These are phyloP conservation scores for Pardosa pseudoannulata DNA, from an alignment of 2,888 invertebrate genomes.

Conservation along the genomic window DNA sequence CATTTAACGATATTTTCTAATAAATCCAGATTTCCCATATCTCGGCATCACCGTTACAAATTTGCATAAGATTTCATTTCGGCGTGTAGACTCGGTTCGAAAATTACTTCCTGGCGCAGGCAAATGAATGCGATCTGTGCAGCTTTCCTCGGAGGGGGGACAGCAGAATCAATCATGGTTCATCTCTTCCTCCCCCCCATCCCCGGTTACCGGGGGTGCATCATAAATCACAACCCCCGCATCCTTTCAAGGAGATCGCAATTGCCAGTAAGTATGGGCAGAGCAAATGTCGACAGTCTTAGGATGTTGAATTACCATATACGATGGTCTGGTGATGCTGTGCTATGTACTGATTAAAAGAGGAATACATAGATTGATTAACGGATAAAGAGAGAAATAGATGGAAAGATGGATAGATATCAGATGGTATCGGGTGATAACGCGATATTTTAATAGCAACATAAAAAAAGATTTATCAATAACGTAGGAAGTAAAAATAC, in stretches of 20 bases:
- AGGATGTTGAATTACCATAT: neutral
- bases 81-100: neutral
- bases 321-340: neutral
- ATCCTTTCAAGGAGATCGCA: constrained; percentile 7
- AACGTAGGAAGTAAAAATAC: no score
- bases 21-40: constrained; percentile 14
- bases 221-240: constrained; percentile 19
- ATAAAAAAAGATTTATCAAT: no score
- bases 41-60: constrained; percentile 13
- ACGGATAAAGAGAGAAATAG: no score
- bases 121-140: constrained; percentile 19
- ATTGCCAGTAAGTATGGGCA: neutral
- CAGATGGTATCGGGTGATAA: no score
- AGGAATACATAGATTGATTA: neutral
- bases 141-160: constrained; percentile 4
- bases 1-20: constrained; percentile 14
- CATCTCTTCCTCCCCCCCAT: constrained; percentile 3
- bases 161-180: constrained; percentile 10
- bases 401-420: no score
- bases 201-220: constrained; percentile 7
- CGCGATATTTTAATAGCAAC: no score
- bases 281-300: neutral
- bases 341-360: no score
- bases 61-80: constrained; percentile 9
- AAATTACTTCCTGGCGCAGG: constrained; percentile 31